Conservation (phyloP, 1,140 invertebrate species). For the Meteorus sp. region DNA sequence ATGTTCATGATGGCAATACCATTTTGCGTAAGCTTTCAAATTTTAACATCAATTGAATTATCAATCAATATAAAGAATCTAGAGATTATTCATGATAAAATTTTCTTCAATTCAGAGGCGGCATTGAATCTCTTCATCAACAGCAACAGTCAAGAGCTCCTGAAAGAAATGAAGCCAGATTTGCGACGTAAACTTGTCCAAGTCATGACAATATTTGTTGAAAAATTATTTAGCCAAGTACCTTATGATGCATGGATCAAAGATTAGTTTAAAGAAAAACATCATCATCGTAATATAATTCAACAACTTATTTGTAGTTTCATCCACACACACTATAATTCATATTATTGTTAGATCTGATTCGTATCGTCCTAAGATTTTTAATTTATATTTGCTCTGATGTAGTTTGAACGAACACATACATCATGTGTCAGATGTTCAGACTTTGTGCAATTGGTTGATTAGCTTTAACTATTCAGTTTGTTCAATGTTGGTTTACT, state of each 20-base stretch:
- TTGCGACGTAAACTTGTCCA: constrained; percentile 73
- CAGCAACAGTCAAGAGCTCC: constrained; percentile 76
- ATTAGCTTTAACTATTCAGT: too few relatives aligned
- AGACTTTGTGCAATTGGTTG: too few relatives aligned
- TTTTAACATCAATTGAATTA: constrained; percentile 10
- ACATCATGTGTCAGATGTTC: too few relatives aligned
- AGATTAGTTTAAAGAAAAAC: constrained; percentile 50
- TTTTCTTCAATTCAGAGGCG: constrained; percentile 77
- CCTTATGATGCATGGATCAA: constrained; percentile 75
- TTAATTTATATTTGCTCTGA: too few relatives aligned
- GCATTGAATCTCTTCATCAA: constrained; percentile 86
- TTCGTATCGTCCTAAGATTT: too few relatives aligned
- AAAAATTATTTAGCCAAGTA: constrained; percentile 73
- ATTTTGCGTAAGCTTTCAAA: constrained; percentile 70
- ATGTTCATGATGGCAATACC: constrained; percentile 75
- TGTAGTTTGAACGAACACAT: too few relatives aligned
- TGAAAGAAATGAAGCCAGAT: constrained; percentile 85
- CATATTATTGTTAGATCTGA: background rate
- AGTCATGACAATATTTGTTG: constrained; percentile 74
- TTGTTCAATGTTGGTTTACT: too few relatives aligned
- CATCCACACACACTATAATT: background rate
- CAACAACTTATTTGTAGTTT: background rate
- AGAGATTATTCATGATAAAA: too few relatives aligned
- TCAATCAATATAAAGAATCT: too few relatives aligned
- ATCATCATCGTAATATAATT: background rate